Conservation (phyloP, 2,888 invertebrate genomes). For the Sialis fuliginosa region DNA sequence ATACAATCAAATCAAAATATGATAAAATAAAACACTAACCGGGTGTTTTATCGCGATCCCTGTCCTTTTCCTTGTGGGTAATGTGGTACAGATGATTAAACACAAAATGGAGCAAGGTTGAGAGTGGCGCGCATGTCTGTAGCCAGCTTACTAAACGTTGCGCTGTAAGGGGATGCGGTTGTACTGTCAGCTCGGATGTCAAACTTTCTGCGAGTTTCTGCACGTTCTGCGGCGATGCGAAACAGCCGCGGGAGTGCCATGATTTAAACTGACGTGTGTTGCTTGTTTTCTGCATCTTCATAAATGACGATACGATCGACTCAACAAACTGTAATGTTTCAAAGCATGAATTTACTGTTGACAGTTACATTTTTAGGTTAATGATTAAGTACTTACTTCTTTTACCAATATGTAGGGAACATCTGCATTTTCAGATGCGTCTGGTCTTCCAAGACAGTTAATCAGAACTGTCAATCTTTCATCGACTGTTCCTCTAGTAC, state of each 20-base stretch:
- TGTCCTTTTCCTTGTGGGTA: conserved; percentile 30
- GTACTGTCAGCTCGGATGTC: conserved; percentile 28
- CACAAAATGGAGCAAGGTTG: conserved; percentile 30
- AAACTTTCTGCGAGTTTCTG: conserved; percentile 38
- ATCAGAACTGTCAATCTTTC: conserved; percentile 38
- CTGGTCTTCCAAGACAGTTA: conserved; percentile 36
- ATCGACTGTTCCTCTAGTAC: conserved; percentile 48
- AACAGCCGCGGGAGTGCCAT: conserved; percentile 41
- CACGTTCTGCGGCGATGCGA: conserved; percentile 33
- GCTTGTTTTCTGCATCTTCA: conserved; percentile 44
- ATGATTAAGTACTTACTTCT: conserved; percentile 28
- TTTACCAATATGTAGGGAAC: conserved; percentile 40
- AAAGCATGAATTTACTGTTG: too few species aligned
- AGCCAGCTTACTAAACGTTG: conserved; percentile 30
- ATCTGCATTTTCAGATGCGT: conserved; percentile 30
- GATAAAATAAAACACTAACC: neutral
- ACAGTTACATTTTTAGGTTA: too few species aligned
- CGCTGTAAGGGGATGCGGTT: conserved; percentile 22
- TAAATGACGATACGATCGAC: conserved; percentile 56
- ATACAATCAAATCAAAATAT: too few species aligned
- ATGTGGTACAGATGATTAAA: conserved; percentile 33
- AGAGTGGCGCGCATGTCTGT: conserved; percentile 26
- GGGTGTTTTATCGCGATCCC: conserved; percentile 12
- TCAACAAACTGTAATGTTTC: conserved; percentile 46
- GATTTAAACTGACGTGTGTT: conserved; percentile 33